Conservation (phyloP, 2,113 vertebrate species). For the Salminus brasiliensis region DNA sequence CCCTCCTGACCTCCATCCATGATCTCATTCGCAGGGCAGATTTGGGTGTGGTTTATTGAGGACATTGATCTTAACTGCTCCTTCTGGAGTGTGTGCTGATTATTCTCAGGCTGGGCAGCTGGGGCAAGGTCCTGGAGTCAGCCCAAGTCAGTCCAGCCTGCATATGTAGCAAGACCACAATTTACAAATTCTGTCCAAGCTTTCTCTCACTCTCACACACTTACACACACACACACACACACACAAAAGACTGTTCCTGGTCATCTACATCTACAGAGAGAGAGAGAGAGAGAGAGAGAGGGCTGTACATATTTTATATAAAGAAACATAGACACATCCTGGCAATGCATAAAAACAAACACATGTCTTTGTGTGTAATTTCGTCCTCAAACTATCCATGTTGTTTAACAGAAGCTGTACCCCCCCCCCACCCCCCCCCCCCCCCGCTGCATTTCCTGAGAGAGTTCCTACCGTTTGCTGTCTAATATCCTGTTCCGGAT, state of each 20-base stretch:
- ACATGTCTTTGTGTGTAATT: background rate
- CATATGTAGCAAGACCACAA: background rate
- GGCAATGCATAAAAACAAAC: background rate
- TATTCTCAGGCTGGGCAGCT: conserved; percentile 64
- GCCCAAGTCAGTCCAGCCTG: conserved; percentile 25
- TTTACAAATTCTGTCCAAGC: conserved; percentile 5
- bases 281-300: too few relatives aligned
- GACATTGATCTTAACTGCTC: conserved; percentile 75
- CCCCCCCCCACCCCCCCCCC: conserved; percentile 28
- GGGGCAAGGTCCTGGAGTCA: conserved; percentile 42
- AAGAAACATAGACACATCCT: background rate
- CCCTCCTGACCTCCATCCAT: conserved; percentile 51
- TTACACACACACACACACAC: background rate
- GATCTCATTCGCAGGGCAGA: conserved; percentile 68
- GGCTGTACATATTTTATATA: background rate
- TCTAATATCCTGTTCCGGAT: conserved; percentile 49
- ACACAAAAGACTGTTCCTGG: background rate
- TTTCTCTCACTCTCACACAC: background rate
- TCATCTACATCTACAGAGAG: too few relatives aligned
- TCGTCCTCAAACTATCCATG: conserved; percentile 7
- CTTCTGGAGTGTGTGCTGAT: conserved; percentile 67
- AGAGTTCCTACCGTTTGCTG: conserved; percentile 27
- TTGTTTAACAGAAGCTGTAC: conserved; percentile 10
- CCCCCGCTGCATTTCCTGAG: conserved; percentile 40
- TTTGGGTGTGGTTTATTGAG: conserved; percentile 73